Evolutionary conservation across 2,113 vertebrate genomes (phyloP), one percentile per base, ranked within the genome.

Genomic region (Charina bottae): DNA sequence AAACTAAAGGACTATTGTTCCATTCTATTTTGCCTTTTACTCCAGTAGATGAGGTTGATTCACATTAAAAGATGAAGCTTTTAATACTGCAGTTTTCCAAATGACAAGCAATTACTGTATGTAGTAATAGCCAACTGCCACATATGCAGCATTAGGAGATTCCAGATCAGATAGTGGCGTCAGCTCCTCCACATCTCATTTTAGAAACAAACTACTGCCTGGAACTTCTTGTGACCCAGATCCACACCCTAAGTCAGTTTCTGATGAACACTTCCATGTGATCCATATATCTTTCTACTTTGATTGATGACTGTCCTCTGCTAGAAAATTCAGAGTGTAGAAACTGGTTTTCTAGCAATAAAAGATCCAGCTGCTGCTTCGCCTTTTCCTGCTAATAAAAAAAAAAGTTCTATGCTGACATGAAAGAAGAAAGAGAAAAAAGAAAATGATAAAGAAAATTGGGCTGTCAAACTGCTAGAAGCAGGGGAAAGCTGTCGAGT

Each of bases 381-480:
- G 0, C 53, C 49, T 49, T 90, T 84, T 88, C 33, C 21, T 83
- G 13, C 89, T 28, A 55, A 28, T 53, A 93, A 37, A 59, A 13
- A 54, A 59, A 83, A 90, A 88, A 78, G 42, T 62, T 93, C 91
- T 83, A 93, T 92, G 90, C 2, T 72, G 62, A 17, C 58, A 90
- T 17, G 85, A 94, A 92, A 72, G 53, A 88, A 55, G 92, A 54
- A 72, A 15, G 23, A 6, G 21, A 23, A 24, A 84, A 85, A 85
- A 93, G 83, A 0, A 85, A 95, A 95, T 72, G 49, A 88, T 59
- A 46, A 95, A 64, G 68, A 90, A 95, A 95, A 92, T 88, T 92
- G 93, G n/a, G 46, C 5, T 92, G 13, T 5, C 72, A 72, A 68
- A 94, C 19, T 59, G 83, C 78, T 89, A 90, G 72, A 21, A 59